A percentile compares a stretch with the other conserved stretches of the same genome.
Conservation (phyloP, 2,113 vertebrate genomes). For the Rhizomys pruinosus region DNA sequence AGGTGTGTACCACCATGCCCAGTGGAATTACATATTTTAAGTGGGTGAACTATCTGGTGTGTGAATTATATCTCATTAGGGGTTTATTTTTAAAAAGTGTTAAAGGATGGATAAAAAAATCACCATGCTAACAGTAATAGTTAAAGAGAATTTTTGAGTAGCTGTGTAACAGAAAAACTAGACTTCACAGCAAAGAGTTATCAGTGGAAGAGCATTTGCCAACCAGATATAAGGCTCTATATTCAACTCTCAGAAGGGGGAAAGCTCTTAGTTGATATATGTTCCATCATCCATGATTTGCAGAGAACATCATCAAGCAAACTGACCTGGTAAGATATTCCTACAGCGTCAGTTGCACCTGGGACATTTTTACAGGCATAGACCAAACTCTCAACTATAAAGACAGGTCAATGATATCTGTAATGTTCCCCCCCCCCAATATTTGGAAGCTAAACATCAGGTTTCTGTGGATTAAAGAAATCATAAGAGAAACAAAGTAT, state of each 20-base stretch:
- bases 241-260: not conserved
- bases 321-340: not conserved
- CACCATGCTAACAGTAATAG: not conserved
- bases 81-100: not conserved
- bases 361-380: not conserved
- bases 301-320: not conserved
- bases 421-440: not conserved
- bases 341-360: not conserved
- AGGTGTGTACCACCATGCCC: too few relatives aligned
- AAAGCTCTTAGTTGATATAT: not conserved
- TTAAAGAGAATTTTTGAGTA: not conserved
- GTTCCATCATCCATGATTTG: too few relatives aligned
- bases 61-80: not conserved
- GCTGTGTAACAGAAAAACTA: not conserved
- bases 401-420: not conserved
- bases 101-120: not conserved
- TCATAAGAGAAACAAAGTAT: constrained; percentile 9
- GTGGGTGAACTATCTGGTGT: not conserved
- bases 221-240: not conserved
- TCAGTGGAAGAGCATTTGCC: not conserved
- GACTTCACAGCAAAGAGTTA: constrained; percentile 26
- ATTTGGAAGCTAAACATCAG: not conserved
- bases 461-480: constrained; percentile 11
- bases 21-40: not conserved
- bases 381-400: not conserved